Percentiles rank a stretch among this genome's conserved stretches.
Evolutionary conservation across 1,140 invertebrate species (phyloP).

Genomic region (Pseudomyrmex dendroicus): DNA sequence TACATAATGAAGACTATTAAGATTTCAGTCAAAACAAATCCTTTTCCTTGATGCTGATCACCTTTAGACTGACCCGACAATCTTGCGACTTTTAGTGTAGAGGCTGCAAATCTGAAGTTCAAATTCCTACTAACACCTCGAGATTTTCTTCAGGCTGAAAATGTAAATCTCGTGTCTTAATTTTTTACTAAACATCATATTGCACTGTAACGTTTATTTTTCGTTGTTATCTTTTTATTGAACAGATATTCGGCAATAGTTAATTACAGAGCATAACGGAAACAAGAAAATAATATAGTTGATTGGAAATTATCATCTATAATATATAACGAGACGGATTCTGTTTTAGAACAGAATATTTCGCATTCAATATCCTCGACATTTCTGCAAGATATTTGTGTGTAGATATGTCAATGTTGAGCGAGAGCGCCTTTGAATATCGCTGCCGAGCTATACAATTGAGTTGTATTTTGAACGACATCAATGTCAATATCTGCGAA

Average conservation of each 20-base stretch:
- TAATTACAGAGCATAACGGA: background rate
- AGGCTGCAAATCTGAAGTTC: no score
- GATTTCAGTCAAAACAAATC: no score
- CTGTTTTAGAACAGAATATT: slow-evolving; percentile 23
- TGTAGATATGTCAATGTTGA: background rate
- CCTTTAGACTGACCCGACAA: no score
- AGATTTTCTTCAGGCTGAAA: no score
- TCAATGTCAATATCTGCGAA: background rate
- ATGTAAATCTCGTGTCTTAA: no score
- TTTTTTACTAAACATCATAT: no score
- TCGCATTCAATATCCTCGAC: slow-evolving; percentile 16
- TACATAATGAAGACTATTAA: no score
- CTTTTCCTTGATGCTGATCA: no score
- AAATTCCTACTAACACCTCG: no score
- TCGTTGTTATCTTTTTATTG: slow-evolving; percentile 15
- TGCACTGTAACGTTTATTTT: no score
- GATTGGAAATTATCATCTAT: background rate
- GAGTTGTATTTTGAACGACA: slow-evolving; percentile 29
- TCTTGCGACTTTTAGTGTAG: no score
- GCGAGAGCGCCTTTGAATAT: slow-evolving; percentile 33
- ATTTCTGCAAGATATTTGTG: slow-evolving; percentile 14
- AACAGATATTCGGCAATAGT: background rate
- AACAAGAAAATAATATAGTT: slow-evolving; percentile 4
- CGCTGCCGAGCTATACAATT: background rate
- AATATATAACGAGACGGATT: slow-evolving; percentile 27